Conservation (phyloP, 2,797 vertebrate species). For the Rhinoraja longicauda region DNA sequence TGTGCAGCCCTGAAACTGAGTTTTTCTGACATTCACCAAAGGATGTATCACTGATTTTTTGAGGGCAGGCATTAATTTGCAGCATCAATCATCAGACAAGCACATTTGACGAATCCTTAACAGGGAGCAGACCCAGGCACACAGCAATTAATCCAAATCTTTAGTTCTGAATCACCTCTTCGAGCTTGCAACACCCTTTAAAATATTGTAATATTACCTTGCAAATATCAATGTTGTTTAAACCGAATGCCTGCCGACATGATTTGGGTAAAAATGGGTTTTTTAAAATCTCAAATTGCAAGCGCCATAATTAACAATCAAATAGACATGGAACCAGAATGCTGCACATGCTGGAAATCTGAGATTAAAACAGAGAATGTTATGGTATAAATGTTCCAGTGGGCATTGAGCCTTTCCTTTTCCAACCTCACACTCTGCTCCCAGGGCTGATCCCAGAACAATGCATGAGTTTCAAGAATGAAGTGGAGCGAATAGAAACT, state of each 20-base stretch:
- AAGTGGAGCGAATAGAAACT: no score
- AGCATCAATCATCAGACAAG: background rate
- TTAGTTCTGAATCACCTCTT: background rate
- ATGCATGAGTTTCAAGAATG: no score
- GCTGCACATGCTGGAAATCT: no score
- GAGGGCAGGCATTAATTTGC: slow-evolving; percentile 5
- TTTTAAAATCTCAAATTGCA: background rate
- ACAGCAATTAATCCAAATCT: background rate
- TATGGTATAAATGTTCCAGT: no score
- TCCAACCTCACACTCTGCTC: no score
- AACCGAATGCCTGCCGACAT: background rate
- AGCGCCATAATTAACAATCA: background rate
- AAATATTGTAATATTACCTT: background rate
- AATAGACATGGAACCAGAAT: background rate
- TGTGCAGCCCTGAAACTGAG: background rate
- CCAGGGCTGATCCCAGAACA: no score
- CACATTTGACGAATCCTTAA: background rate
- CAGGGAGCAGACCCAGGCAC: background rate
- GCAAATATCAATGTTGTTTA: background rate
- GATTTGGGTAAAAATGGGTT: background rate
- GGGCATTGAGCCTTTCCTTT: no score
- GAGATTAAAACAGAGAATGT: no score
- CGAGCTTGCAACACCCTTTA: background rate
- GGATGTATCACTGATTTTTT: background rate
- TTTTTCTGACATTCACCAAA: background rate